Conservation (phyloP, 1,140 invertebrate species). For the Pantala flavescens region DNA sequence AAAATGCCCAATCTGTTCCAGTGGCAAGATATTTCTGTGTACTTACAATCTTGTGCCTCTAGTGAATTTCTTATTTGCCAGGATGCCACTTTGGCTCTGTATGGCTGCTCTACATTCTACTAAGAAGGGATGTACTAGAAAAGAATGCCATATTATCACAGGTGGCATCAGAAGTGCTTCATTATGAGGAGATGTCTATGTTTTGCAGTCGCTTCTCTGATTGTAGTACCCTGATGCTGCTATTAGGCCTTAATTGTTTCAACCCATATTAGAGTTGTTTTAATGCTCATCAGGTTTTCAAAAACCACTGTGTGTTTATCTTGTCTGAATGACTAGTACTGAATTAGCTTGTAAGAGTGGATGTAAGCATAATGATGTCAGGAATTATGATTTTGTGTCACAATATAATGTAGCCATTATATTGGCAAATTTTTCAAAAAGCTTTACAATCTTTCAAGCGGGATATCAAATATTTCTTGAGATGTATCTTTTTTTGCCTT, state of each 20-base stretch:
- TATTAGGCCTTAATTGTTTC: slow-evolving; percentile 3
- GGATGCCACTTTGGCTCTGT: background rate
- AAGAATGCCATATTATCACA: background rate
- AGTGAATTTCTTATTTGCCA: slow-evolving; percentile 1
- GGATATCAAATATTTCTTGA: too few relatives aligned
- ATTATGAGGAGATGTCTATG: background rate
- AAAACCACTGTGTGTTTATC: background rate
- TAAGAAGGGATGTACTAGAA: background rate
- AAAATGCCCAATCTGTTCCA: background rate
- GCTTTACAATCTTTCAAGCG: too few relatives aligned
- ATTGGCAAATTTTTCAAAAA: background rate
- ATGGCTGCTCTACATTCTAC: background rate
- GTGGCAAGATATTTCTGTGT: background rate
- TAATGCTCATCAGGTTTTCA: background rate
- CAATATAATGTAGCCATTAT: background rate
- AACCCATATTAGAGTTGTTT: background rate
- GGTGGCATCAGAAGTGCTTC: background rate
- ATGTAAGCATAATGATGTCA: background rate
- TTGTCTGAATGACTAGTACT: background rate
- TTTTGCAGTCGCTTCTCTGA: slow-evolving; percentile 8
- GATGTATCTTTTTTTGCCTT: too few relatives aligned
- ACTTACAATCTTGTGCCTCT: background rate
- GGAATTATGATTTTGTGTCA: background rate
- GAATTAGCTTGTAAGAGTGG: background rate
- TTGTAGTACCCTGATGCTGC: slow-evolving; percentile 3